phyloP scores from a whole-genome alignment of 2,113 vertebrate genomes.

The Crocuta crocuta region DNA sequence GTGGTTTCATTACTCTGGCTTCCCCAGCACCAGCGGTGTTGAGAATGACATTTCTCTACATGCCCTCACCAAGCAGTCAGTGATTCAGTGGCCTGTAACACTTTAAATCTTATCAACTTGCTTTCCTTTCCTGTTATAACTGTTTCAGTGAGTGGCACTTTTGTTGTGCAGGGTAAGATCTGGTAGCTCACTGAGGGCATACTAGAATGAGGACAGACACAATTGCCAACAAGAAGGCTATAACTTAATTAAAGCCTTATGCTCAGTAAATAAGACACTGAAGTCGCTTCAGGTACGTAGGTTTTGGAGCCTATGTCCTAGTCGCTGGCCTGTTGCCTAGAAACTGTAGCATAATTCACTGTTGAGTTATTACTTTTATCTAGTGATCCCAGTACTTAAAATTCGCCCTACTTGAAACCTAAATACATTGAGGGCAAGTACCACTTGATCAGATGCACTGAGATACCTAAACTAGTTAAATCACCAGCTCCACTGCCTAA shows the following conservation, averaged over 20 bases:
- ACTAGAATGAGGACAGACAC: conserved; percentile 57
- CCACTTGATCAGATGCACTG: background rate
- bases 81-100: conserved; percentile 37
- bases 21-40: conserved; percentile 29
- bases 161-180: conserved; percentile 60
- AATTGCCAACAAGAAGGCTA: conserved; percentile 41
- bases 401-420: background rate
- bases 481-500: background rate
- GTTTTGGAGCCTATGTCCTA: background rate
- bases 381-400: background rate
- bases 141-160: conserved; percentile 70
- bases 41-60: conserved; percentile 31
- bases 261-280: background rate
- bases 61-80: conserved; percentile 30
- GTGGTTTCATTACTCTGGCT: conserved; percentile 33
- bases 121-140: conserved; percentile 47
- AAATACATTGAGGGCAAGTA: background rate
- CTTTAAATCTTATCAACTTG: conserved; percentile 42
- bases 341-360: background rate
- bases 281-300: background rate
- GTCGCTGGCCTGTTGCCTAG: background rate
- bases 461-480: background rate
- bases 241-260: conserved; percentile 60
- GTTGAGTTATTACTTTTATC: background rate
- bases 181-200: conserved; percentile 46